These are phyloP conservation scores for Gila orcuttii DNA, from an alignment of 2,113 vertebrate species.

Conservation along the genomic window DNA sequence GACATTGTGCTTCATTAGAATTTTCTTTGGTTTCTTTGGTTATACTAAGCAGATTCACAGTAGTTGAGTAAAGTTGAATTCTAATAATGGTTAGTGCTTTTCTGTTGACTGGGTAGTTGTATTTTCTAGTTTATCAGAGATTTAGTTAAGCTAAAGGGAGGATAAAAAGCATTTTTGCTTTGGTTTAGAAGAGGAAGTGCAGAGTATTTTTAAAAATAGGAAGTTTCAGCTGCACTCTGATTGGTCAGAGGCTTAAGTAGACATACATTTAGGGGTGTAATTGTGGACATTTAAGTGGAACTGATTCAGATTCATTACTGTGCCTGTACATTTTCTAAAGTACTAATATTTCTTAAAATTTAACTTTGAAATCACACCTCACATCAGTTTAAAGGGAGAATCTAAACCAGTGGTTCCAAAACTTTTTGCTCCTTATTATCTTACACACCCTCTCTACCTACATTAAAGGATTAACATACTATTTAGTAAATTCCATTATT, in stretches of 20 bases:
- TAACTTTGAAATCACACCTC: not conserved
- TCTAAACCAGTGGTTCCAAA: not conserved
- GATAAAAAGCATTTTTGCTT: not conserved
- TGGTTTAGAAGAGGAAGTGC: conserved; percentile 19
- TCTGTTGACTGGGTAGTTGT: not conserved
- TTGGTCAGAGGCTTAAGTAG: not conserved
- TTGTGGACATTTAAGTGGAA: not conserved
- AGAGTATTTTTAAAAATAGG: conserved; percentile 33
- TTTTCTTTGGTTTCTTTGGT: not conserved
- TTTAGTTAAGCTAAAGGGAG: not conserved
- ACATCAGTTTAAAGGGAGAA: not conserved
- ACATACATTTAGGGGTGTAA: not conserved
- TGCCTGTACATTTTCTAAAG: not conserved
- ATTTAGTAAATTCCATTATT: not conserved
- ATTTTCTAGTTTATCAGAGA: not conserved
- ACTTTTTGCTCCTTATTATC: not conserved
- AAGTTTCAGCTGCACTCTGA: conserved; percentile 28
- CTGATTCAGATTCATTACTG: not conserved
- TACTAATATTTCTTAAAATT: not conserved
- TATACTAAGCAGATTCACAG: not conserved
- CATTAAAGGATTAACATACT: not conserved
- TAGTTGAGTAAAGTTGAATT: not conserved
- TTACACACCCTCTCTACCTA: not conserved
- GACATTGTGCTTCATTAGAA: not conserved
- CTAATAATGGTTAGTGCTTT: not conserved